Conservation (phyloP, 2,797 vertebrate genomes). For the Mallotus villosus region DNA sequence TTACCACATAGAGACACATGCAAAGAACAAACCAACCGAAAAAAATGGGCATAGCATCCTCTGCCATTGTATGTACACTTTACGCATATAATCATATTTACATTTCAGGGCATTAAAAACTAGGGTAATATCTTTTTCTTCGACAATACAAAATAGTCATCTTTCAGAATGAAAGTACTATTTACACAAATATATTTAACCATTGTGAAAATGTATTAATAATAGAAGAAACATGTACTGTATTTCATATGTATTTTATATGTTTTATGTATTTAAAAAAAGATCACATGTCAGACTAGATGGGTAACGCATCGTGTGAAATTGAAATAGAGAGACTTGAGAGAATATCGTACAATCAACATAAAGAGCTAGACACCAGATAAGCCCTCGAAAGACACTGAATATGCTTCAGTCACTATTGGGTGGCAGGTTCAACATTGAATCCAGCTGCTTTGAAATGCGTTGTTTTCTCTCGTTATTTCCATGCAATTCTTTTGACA, state of each 20-base stretch:
- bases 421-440: conserved; percentile 52
- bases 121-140: conserved; percentile 86
- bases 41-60: conserved; percentile 78
- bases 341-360: conserved; percentile 64
- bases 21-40: conserved; percentile 81
- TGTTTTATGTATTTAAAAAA: conserved; percentile 61
- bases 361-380: conserved; percentile 59
- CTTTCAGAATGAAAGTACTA: conserved; percentile 98
- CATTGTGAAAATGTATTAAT: conserved; percentile 77
- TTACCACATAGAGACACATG: conserved; percentile 99
- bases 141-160: conserved; percentile 99
- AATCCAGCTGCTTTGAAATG: conserved; percentile 65
- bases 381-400: conserved; percentile 56
- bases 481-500: conserved; percentile 75
- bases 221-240: conserved; percentile 66
- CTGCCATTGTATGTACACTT: conserved; percentile 95
- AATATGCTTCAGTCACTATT: conserved; percentile 51
- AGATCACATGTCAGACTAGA: conserved; percentile 70
- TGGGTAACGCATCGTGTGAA: conserved; percentile 64
- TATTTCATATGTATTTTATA: conserved; percentile 57
- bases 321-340: conserved; percentile 47
- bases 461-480: conserved; percentile 55
- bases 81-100: conserved; percentile 92
- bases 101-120: conserved; percentile 94
- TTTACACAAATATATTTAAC: conserved; percentile 90